Conservation (phyloP, 1,140 invertebrate genomes). For the Drosophila orena region DNA sequence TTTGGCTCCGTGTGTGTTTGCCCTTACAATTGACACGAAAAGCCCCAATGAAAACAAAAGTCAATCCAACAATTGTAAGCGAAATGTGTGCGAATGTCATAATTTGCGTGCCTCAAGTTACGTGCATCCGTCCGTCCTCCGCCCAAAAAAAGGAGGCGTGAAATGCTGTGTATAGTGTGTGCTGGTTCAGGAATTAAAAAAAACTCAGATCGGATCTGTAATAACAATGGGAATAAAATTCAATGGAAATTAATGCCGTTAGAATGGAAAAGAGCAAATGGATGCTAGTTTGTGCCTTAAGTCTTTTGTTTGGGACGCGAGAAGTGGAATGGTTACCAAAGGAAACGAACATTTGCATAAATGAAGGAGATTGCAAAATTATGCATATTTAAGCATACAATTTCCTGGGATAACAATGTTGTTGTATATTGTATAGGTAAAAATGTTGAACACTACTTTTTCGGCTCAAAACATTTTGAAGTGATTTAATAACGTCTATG, state of each 20-base stretch:
- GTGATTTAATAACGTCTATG: no score
- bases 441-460: no score
- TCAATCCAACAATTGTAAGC: slow-evolving; percentile 34
- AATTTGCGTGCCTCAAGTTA: slow-evolving; percentile 63
- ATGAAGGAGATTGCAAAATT: slow-evolving; percentile 5
- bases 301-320: slow-evolving; percentile 62
- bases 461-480: no score
- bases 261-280: slow-evolving; percentile 3
- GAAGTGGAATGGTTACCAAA: slow-evolving; percentile 11
- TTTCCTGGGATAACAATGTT: background rate
- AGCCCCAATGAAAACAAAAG: slow-evolving; percentile 23
- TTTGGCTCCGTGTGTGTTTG: slow-evolving; percentile 38
- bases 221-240: slow-evolving; percentile 42
- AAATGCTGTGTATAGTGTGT: slow-evolving; percentile 29
- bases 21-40: slow-evolving; percentile 35
- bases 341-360: slow-evolving; percentile 20
- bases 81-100: slow-evolving; percentile 60
- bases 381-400: background rate
- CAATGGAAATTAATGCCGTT: slow-evolving; percentile 19
- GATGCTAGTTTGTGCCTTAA: slow-evolving; percentile 62
- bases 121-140: slow-evolving; percentile 42
- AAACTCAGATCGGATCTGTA: slow-evolving; percentile 4
- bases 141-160: slow-evolving; percentile 34
- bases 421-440: no score
- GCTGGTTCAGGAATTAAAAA: slow-evolving; percentile 14